A percentile compares a stretch with the other conserved stretches of the same genome.
phyloP scores from a whole-genome alignment of 2,113 vertebrate species.

The Dipodomys merriami region DNA sequence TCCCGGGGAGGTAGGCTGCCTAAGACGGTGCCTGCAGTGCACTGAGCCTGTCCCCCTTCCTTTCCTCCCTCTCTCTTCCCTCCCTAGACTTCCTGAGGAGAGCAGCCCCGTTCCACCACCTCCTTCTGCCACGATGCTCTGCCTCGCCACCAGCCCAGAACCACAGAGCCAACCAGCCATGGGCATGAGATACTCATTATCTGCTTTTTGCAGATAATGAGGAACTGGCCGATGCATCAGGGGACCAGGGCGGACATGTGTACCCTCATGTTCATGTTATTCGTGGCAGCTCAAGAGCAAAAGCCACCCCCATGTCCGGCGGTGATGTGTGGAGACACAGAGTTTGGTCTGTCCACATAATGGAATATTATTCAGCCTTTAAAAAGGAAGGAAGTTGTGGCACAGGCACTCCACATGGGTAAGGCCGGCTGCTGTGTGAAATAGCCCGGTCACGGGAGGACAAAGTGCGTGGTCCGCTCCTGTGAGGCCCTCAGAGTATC shows the following conservation, averaged over 20 bases:
- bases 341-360: neutral
- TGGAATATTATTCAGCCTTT: neutral
- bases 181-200: neutral
- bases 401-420: neutral
- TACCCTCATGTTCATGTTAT: neutral
- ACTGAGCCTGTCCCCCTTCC: neutral
- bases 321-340: neutral
- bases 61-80: neutral
- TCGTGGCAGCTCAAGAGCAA: neutral
- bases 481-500: neutral
- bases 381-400: neutral
- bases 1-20: neutral
- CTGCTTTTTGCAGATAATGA: too few relatives aligned
- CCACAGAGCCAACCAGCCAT: neutral
- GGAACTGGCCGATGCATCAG: neutral
- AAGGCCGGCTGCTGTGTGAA: neutral
- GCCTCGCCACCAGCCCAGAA: neutral
- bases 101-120: neutral
- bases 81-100: neutral
- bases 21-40: neutral
- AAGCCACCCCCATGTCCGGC: neutral
- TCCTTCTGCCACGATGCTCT: neutral
- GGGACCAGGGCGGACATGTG: neutral
- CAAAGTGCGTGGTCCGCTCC: neutral
- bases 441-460: neutral